Evolutionary conservation across 2,113 vertebrate genomes (phyloP).

Genomic region (Anolis sagrei): DNA sequence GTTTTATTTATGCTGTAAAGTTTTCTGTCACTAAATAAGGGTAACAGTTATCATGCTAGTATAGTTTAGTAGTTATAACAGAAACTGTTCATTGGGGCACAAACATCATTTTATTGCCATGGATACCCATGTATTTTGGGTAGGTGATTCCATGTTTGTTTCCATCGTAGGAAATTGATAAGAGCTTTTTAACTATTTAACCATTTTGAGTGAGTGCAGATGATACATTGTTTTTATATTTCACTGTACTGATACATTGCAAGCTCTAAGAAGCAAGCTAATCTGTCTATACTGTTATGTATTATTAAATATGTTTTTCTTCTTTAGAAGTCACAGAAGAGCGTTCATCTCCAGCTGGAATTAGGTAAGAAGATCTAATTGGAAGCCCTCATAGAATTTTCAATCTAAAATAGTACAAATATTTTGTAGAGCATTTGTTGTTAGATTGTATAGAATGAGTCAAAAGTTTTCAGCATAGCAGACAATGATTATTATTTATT

Average conservation of each 20-base stretch:
- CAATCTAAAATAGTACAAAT: neutral
- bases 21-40: slow-evolving; percentile 27
- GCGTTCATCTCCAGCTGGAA: slow-evolving; percentile 72
- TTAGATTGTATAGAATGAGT: slow-evolving; percentile 12
- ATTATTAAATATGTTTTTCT: slow-evolving; percentile 62
- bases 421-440: neutral
- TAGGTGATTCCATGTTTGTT: neutral
- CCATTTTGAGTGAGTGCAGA: neutral
- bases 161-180: neutral
- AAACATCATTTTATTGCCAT: neutral
- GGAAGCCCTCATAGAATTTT: neutral
- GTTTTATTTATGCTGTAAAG: slow-evolving; percentile 29
- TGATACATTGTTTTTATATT: neutral
- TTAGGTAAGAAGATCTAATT: slow-evolving; percentile 71
- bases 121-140: neutral
- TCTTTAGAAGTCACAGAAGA: slow-evolving; percentile 77
- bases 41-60: neutral
- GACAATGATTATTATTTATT: too few species aligned
- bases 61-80: neutral
- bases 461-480: neutral
- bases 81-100: neutral
- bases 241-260: neutral
- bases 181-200: neutral
- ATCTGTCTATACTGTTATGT: neutral
- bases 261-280: slow-evolving; percentile 8